Conservation (phyloP, 37 sponge, comb jelly and placozoan genomes). For the Theonella swinhoei region DNA sequence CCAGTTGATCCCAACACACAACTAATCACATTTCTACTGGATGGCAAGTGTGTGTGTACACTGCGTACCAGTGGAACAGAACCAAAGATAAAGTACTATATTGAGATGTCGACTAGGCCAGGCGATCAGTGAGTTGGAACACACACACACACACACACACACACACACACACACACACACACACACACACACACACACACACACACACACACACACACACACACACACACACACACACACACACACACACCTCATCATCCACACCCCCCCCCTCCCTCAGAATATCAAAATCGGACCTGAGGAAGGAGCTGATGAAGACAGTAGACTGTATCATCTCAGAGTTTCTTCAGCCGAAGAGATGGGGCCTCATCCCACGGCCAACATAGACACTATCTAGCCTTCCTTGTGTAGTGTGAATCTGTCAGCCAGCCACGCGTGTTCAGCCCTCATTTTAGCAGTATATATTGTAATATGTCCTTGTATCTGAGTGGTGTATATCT, state of each 20-base stretch:
- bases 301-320: not conserved
- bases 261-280: no score
- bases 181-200: conserved; percentile 11
- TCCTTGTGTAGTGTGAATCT: no score
- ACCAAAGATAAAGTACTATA: conserved; percentile 98
- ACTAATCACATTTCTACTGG: conserved; percentile 89
- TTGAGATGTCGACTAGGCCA: conserved; percentile 73
- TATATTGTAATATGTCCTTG: no score
- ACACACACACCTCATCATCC: no score
- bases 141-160: no score
- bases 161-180: conserved; percentile 2
- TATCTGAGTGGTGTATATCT: no score
- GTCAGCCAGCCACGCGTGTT: no score
- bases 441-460: no score
- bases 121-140: conserved; percentile 39
- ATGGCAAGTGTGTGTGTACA: conserved; percentile 88
- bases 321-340: conserved; percentile 51
- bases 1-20: conserved; percentile 80
- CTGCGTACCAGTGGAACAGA: conserved; percentile 98
- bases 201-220: conserved; percentile 18
- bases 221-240: no score
- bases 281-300: conserved; percentile 17
- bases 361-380: conserved; percentile 58
- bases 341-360: conserved; percentile 62
- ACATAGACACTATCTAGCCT: not conserved